A percentile compares a stretch with the other conserved stretches of the same genome.
Conservation (phyloP, 2,113 vertebrate species). For the Garra rufa region DNA sequence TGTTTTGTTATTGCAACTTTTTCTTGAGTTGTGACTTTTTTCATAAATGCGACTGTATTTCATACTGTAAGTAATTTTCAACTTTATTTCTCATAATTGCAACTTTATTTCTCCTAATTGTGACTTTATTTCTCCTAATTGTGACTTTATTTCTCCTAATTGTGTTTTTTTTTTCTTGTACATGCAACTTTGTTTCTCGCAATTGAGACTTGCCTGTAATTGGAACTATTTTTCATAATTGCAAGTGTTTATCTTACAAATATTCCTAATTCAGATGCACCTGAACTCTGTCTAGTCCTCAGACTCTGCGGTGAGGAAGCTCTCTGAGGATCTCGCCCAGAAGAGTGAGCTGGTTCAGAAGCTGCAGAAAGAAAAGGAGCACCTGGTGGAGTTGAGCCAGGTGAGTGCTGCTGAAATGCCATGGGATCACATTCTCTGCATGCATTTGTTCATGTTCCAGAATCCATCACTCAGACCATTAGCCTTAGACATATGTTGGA, state of each 20-base stretch:
- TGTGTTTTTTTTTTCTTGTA: background rate
- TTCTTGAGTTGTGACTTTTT: background rate
- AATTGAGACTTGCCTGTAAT: background rate
- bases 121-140: background rate
- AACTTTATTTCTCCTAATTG: background rate
- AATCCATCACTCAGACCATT: background rate
- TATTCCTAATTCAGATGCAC: background rate
- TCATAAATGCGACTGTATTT: background rate
- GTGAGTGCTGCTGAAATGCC: conserved; percentile 58
- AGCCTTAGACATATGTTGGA: conserved; percentile 35
- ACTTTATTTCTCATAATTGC: background rate
- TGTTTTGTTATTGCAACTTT: too few relatives aligned
- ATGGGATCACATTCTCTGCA: background rate
- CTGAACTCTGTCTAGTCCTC: conserved; percentile 55
- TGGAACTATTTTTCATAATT: too few relatives aligned
- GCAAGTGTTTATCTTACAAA: background rate
- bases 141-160: background rate
- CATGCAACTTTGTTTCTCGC: too few relatives aligned
- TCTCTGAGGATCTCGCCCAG: conserved; percentile 70
- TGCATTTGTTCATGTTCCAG: conserved; percentile 5
- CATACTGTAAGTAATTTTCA: background rate
- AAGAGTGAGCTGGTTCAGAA: conserved; percentile 66
- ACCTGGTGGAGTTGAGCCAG: conserved; percentile 76
- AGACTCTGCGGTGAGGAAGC: conserved; percentile 66
- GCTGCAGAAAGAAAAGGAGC: conserved; percentile 75